Evolutionary conservation across 2,113 vertebrate genomes (phyloP), one percentile per base, ranked within the genome.

Genomic region (Calypte anna): DNA sequence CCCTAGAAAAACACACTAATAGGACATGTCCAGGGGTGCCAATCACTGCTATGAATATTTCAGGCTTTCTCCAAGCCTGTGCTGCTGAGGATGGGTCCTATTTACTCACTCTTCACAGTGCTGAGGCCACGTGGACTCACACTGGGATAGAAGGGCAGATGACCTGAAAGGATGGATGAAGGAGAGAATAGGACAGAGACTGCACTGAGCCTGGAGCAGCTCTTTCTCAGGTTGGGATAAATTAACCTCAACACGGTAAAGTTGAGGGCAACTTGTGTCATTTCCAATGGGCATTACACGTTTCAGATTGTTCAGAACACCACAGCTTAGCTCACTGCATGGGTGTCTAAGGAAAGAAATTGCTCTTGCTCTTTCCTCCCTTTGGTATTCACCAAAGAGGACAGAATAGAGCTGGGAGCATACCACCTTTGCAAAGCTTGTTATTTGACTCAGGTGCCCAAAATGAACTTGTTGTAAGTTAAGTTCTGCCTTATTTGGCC

Each of bases 81-180:
- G 46, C 22, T 80, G 75, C 19, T 64, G 50, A 69, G 38, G 10
- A 7, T 36, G 58, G 24, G 55, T 66, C 36, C 43, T 77, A 70
- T 11, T 31, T 16, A 61, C 0, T 3, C 15, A 4, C 9, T n/a
- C 7, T 70, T 33, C 5, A 1, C 17, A 30, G n/a, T 7, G 5
- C 36, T n/a, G 50, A 43, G 54, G 30, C 23, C 51, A 30, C 0
- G 0, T 38, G 55, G 53, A 53, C 40, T 79, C 2, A 0, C 31
- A 12, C 40, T 31, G 23, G 27, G 66, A 17, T 46, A 7, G 62
- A 68, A 43, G 22, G 66, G 19, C 17, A 46, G 27, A 50, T 54
- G 30, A 12, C 24, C 28, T 66, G 53, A 62, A 89, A 46, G 36
- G n/a, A 58, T 20, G 28, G 62, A 43, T 69, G 28, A 9, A 70